These are phyloP conservation scores for Trichonephila inaurata DNA, from an alignment of 1,140 invertebrate genomes.

Conservation along the genomic window DNA sequence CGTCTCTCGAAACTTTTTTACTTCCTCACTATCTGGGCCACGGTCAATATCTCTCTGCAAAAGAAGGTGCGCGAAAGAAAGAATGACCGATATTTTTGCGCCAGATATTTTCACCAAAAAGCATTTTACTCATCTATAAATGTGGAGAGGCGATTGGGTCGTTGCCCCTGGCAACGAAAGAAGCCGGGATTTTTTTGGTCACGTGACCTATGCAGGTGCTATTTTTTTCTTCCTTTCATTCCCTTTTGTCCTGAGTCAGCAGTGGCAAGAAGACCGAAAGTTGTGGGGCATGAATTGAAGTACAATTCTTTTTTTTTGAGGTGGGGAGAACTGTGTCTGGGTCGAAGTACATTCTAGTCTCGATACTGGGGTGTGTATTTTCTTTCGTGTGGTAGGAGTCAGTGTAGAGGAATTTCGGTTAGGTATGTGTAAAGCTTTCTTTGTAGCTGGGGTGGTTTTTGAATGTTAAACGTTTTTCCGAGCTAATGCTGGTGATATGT, in stretches of 20 bases:
- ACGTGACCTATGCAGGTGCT: slow-evolving; percentile 59
- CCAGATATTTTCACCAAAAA: not conserved
- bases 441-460: too few species aligned
- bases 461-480: too few species aligned
- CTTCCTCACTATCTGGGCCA: slow-evolving; percentile 16
- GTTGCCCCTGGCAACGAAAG: slow-evolving; percentile 19
- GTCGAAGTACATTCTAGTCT: not conserved
- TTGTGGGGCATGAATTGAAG: not conserved
- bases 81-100: slow-evolving; percentile 42
- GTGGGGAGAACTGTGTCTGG: not conserved
- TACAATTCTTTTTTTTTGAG: not conserved
- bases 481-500: too few species aligned
- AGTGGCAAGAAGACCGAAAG: not conserved
- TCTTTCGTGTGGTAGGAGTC: too few species aligned
- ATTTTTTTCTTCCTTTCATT: not conserved
- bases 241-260: not conserved
- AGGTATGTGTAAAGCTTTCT: too few species aligned
- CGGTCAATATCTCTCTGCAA: slow-evolving; percentile 30
- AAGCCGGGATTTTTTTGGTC: slow-evolving; percentile 26
- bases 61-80: not conserved
- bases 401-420: too few species aligned
- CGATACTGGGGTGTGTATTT: not conserved
- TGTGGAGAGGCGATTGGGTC: not conserved
- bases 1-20: not conserved
- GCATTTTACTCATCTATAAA: not conserved